These are phyloP conservation scores for Stegastes partitus DNA, from an alignment of 2,113 vertebrate species.

Conservation along the genomic window DNA sequence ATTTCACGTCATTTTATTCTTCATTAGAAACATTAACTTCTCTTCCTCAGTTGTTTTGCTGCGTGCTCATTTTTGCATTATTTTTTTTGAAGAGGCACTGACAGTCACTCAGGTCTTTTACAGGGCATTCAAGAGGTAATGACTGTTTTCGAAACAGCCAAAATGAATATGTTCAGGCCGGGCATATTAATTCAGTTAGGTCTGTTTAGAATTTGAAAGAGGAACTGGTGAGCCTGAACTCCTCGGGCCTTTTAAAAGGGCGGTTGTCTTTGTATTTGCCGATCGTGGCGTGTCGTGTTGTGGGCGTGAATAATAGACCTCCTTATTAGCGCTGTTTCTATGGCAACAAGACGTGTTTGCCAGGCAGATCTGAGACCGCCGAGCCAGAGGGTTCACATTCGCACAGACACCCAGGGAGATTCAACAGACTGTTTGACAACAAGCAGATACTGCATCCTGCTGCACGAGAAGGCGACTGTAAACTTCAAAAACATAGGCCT, in stretches of 20 bases:
- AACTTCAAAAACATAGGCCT: conserved; percentile 2
- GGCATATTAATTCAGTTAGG: conserved; percentile 18
- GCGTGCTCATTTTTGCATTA: conserved; percentile 11
- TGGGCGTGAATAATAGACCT: conserved; percentile 70
- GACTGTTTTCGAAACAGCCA: not conserved
- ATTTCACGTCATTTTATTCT: too few relatives aligned
- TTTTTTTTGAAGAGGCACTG: conserved; percentile 6
- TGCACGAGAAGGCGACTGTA: not conserved
- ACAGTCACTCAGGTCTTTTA: conserved; percentile 13
- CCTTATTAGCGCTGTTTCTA: conserved; percentile 77
- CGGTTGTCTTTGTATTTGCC: conserved; percentile 55
- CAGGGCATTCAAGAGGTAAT: not conserved
- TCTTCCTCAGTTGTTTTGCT: not conserved
- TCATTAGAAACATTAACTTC: not conserved
- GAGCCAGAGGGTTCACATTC: conserved; percentile 49
- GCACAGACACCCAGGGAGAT: conserved; percentile 30
- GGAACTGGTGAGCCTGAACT: conserved; percentile 27
- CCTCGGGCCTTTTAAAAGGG: conserved; percentile 42
- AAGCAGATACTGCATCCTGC: conserved; percentile 14
- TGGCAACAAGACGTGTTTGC: conserved; percentile 74
- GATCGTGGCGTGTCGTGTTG: conserved; percentile 48
- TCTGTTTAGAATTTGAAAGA: conserved; percentile 51
- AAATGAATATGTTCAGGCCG: conserved; percentile 6
- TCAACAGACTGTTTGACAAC: conserved; percentile 32
- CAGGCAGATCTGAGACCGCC: conserved; percentile 37